These are phyloP conservation scores for Anoplophora glabripennis DNA, from an alignment of 1,140 invertebrate genomes.

Conservation along the genomic window DNA sequence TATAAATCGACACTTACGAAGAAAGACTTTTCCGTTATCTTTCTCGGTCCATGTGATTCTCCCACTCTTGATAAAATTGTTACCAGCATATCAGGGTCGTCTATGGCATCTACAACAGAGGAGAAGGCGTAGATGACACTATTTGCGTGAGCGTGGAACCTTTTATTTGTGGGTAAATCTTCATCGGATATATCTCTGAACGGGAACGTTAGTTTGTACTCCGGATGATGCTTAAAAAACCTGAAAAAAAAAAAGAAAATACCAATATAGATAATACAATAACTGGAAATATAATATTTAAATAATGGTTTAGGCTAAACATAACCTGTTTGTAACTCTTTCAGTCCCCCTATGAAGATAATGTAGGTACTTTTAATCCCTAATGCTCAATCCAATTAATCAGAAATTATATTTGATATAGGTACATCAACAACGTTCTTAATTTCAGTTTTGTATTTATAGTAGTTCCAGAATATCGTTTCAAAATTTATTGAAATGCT, in stretches of 20 bases:
- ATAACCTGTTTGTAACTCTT: too few relatives aligned
- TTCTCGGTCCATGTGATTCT: slow-evolving; percentile 57
- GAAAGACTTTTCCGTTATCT: slow-evolving; percentile 46
- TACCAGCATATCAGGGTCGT: slow-evolving; percentile 60
- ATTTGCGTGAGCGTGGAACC: slow-evolving; percentile 65
- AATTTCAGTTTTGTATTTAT: too few relatives aligned
- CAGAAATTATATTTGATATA: too few relatives aligned
- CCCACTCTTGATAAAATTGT: slow-evolving; percentile 61
- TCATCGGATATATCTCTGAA: slow-evolving; percentile 57
- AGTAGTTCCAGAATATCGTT: too few relatives aligned
- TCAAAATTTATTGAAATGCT: too few relatives aligned
- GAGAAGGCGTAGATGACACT: slow-evolving; percentile 62
- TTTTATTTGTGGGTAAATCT: slow-evolving; percentile 56
- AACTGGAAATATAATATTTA: too few relatives aligned
- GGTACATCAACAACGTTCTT: too few relatives aligned
- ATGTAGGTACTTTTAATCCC: too few relatives aligned
- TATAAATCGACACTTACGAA: neutral
- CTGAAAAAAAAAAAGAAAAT: slow-evolving; percentile 48
- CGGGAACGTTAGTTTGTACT: slow-evolving; percentile 59
- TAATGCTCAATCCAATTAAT: too few relatives aligned
- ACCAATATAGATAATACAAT: neutral
- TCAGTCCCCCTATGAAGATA: too few relatives aligned
- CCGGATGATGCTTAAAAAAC: slow-evolving; percentile 61
- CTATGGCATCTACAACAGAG: slow-evolving; percentile 60
- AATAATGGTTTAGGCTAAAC: too few relatives aligned